Evolutionary conservation across 2,797 vertebrate species (phyloP).

Genomic region (Coendou prehensilis): DNA sequence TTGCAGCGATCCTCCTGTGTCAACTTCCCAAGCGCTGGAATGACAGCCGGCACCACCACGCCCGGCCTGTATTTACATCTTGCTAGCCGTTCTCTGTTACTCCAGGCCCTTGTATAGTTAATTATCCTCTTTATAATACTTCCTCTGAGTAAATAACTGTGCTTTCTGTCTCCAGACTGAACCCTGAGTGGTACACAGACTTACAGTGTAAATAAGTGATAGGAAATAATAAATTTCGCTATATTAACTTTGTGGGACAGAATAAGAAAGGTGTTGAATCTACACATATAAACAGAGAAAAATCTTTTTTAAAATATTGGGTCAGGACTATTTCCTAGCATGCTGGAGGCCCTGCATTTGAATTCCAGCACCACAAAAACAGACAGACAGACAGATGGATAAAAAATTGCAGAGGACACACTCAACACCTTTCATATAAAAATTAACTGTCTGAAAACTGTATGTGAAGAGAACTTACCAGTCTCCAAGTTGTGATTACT

Average conservation of each 20-base stretch:
- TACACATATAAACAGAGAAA: not conserved
- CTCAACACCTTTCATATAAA: not conserved
- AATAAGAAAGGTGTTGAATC: not conserved
- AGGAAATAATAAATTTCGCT: not conserved
- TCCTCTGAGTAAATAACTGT: not conserved
- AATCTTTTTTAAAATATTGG: not conserved
- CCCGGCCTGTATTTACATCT: not conserved
- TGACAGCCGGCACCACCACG: too few species aligned
- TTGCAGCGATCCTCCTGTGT: too few species aligned
- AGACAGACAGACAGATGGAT: not conserved
- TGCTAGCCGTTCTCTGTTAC: not conserved
- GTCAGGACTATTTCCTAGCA: not conserved
- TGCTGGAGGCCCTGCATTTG: not conserved
- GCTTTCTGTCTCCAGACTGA: not conserved
- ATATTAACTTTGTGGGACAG: not conserved
- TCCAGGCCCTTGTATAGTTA: not conserved
- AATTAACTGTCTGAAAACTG: not conserved
- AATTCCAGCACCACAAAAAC: not conserved
- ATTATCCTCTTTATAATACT: constrained; percentile 30
- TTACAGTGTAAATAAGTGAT: not conserved
- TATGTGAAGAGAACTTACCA: not conserved
- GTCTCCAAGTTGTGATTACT: not conserved
- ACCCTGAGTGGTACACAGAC: not conserved
- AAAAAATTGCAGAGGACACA: not conserved
- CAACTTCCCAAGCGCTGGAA: too few species aligned